Evolutionary conservation across 1,140 invertebrate species (phyloP), one percentile per base, ranked within the genome.

Genomic region (Nasonia giraulti): DNA sequence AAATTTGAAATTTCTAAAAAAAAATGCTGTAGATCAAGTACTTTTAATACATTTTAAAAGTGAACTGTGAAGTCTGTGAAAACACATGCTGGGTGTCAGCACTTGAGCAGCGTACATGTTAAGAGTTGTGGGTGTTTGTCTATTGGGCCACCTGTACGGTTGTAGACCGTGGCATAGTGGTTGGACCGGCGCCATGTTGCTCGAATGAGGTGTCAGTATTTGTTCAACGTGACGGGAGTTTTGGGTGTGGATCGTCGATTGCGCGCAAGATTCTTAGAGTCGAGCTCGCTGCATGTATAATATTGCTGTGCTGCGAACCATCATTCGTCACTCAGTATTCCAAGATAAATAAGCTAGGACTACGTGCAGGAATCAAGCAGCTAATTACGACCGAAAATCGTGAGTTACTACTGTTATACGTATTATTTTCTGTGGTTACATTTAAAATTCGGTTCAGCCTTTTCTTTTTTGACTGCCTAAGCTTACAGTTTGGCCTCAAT

Each of bases 181-280:
- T 81, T 82, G 75, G 87, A 89, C 87, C 87, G 90, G 91, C 87
- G 91, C 91, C 92, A 93, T 92, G 91, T 93, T 93, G 91, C 91
- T 89, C 91, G 91, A 79, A 77, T 93, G 92, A 92, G 91, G 92
- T 93, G 92, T 93, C 92, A 93, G 90, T 92, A 92, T 92, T 92
- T 92, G 90, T 90, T 91, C 89, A 92, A 92, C 90, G 92, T 91
- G 92, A 92, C 91, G 87, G 87, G 89, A 91, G 91, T 92, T 93
- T 92, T 92, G 92, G 91, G 91, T 93, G 92, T 92, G 92, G 92
- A 92, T 91, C 89, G 85, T 84, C 88, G 86, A 86, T 88, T 90
- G 23, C 68, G 23, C 17, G 31, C 23, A n/a, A 33, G 31, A 33
- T 71, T 71, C 68, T 76, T n/a, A 6, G 71, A 82, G 73, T 7